These are phyloP conservation scores for Ceratotherium simum DNA, from an alignment of 2,113 vertebrate species.

Conservation along the genomic window DNA sequence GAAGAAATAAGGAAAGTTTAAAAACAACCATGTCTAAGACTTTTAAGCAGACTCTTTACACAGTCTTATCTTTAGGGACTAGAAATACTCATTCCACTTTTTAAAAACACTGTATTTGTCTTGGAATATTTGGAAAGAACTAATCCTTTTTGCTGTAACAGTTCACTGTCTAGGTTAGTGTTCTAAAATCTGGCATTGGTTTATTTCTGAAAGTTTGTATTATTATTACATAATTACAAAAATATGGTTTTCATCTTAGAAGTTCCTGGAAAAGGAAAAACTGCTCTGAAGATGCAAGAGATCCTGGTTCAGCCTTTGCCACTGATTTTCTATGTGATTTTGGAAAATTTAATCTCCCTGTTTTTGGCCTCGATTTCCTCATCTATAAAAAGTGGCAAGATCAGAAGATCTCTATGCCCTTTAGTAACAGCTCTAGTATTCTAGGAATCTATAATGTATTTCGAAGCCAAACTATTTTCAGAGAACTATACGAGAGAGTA, in stretches of 20 bases:
- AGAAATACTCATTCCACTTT: conserved; percentile 44
- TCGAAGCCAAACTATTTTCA: conserved; percentile 21
- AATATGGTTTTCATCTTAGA: conserved; percentile 26
- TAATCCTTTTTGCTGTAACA: conserved; percentile 36
- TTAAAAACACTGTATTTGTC: background rate
- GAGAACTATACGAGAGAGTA: background rate
- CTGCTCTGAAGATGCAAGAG: background rate
- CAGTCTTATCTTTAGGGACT: background rate
- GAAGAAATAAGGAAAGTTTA: conserved; percentile 18
- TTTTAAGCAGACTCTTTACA: background rate
- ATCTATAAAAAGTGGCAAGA: background rate
- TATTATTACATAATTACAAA: conserved; percentile 50
- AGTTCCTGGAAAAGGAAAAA: conserved; percentile 45
- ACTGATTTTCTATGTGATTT: conserved; percentile 25
- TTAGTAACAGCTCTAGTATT: background rate
- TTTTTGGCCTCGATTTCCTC: background rate
- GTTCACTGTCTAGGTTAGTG: conserved; percentile 38
- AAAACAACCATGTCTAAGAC: background rate
- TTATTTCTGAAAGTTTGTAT: conserved; percentile 45
- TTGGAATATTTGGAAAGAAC: background rate
- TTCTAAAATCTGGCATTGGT: conserved; percentile 15
- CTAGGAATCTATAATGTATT: background rate
- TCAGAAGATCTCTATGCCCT: background rate
- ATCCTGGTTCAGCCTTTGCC: background rate
- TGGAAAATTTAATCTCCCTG: conserved; percentile 13